These are phyloP conservation scores for Strix uralensis DNA, from an alignment of 2,113 vertebrate species.

Conservation along the genomic window DNA sequence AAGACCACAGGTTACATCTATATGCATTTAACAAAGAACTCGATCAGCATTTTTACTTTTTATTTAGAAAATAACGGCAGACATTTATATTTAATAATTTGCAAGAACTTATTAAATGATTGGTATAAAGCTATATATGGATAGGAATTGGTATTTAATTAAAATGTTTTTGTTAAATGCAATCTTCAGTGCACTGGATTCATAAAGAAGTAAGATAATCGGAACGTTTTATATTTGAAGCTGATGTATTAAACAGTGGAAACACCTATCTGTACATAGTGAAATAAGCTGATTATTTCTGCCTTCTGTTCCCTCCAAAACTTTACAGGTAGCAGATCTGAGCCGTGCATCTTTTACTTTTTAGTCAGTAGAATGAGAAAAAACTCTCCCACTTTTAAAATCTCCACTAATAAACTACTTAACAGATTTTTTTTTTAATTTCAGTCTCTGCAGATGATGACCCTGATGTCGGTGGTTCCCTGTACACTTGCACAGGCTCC, in stretches of 20 bases:
- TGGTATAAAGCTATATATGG: neutral
- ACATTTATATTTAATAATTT: neutral
- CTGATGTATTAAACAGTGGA: neutral
- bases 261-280: neutral
- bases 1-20: neutral
- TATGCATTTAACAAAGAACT: neutral
- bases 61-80: neutral
- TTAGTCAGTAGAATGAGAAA: neutral
- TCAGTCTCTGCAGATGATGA: neutral
- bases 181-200: neutral
- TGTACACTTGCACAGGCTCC: neutral
- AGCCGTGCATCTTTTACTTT: neutral
- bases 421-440: neutral
- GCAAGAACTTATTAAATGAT: neutral
- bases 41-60: neutral
- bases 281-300: conserved; percentile 46
- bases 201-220: conserved; percentile 6
- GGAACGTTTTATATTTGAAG: neutral
- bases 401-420: neutral
- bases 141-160: neutral
- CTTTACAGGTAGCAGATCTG: neutral
- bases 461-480: neutral
- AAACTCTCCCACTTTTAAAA: neutral
- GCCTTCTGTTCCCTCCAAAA: neutral
- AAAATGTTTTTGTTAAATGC: neutral